Evolutionary conservation across 2,113 vertebrate genomes (phyloP).

Genomic region (Pteruthius melanotis): DNA sequence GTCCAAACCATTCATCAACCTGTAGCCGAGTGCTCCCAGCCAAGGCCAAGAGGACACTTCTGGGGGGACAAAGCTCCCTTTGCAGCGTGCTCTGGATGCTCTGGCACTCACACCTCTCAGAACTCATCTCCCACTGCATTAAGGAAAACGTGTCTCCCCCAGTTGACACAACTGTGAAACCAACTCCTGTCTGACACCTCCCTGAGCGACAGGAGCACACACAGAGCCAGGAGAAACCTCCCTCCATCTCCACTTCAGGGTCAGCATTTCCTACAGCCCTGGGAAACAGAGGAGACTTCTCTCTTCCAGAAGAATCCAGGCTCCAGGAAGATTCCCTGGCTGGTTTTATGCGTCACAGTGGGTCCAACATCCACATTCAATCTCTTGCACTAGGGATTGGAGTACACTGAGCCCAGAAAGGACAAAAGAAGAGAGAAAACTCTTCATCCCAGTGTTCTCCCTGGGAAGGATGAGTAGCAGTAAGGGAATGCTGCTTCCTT

Average conservation of each 20-base stretch:
- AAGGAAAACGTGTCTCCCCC: neutral
- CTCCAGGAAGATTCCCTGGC: neutral
- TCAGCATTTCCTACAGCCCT: neutral
- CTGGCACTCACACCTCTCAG: neutral
- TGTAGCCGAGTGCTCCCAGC: neutral
- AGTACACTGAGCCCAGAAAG: neutral
- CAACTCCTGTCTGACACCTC: neutral
- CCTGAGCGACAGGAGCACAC: neutral
- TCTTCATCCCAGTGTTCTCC: neutral
- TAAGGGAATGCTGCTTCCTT: neutral
- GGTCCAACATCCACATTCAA: neutral
- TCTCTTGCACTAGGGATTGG: neutral
- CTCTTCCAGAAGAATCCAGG: neutral
- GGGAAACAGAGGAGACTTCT: neutral
- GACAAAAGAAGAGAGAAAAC: neutral
- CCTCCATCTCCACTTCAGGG: neutral
- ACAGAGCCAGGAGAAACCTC: neutral
- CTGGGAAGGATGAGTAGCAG: neutral
- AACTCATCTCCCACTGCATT: neutral
- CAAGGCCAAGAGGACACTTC: neutral
- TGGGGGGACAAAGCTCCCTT: neutral
- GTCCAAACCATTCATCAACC: rapidly evolving
- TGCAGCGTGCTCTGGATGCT: neutral
- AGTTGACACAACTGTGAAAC: neutral
- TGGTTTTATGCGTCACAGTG: neutral